Evolutionary conservation across 2,113 vertebrate species (phyloP), one percentile per base, ranked within the genome.

Genomic region (Microcebus jonahi): DNA sequence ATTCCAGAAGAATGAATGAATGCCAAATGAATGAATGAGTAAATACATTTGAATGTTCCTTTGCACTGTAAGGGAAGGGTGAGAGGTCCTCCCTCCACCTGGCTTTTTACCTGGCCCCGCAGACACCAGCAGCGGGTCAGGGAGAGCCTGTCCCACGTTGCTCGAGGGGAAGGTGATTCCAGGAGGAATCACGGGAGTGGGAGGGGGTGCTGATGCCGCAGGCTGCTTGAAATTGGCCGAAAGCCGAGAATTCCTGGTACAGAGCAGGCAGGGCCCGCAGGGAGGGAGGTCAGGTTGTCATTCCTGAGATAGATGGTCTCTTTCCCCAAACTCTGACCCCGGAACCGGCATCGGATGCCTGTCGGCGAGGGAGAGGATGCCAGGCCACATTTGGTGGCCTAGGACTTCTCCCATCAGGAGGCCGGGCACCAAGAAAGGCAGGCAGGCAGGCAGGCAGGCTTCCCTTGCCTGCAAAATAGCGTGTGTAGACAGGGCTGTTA

Each of bases 151-250:
- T 50, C 80, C 88, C 88, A 95, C 90, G 23, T 84, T 81, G 88
- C 84, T 11, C 14, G 88, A 48, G 79, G 87, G 55, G 82, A 96
- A 97, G 94, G 95, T 96, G 95, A 97, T 95, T 96, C 95, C 90
- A 76, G 82, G 93, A 96, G 93, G 97, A 91, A 95, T 97, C 93
- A 91, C 63, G 0, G 94, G 94, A 91, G 91, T 53, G 53, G 53
- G 48, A 27, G 65, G 84, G 93, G 82, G 3, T 68, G 96, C 96
- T 53, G 90, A 85, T 89, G 55, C 95, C 96, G 96, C 92, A 88
- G 48, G 84, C 93, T 81, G 82, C 90, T 90, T 42, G 88, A 45
- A 53, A 93, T 84, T n/a, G 5, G 76, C 68, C 57, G 92, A 81
- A 76, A 96, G 81, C 92, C 0, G 12, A 88, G 90, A 80, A 86